These are phyloP conservation scores for Platycnemis pennipes DNA, from an alignment of 2,888 invertebrate genomes.

Conservation along the genomic window DNA sequence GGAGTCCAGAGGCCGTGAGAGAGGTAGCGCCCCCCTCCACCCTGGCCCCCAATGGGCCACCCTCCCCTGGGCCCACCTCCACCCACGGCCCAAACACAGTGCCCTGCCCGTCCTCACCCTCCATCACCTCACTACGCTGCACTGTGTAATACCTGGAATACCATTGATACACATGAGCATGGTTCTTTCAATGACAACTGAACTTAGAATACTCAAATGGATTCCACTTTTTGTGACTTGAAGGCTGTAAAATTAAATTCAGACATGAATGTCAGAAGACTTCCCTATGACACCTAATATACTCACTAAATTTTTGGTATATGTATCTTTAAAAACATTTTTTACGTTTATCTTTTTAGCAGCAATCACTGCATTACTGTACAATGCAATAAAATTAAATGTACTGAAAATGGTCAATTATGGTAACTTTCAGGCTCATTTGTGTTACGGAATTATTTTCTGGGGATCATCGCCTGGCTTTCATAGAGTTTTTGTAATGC, in stretches of 20 bases:
- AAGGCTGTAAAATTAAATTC: background rate
- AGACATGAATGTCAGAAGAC: background rate
- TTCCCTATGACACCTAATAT: background rate
- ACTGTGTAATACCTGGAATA: slow-evolving; percentile 91
- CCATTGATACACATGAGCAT: background rate
- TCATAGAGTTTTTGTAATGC: background rate
- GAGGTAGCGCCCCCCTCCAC: slow-evolving; percentile 93
- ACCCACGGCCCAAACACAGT: slow-evolving; percentile 44
- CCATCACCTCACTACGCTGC: slow-evolving; percentile 82
- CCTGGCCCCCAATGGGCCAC: slow-evolving; percentile 16
- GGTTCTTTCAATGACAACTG: background rate
- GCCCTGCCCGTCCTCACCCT: slow-evolving; percentile 46
- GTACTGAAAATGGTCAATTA: no score
- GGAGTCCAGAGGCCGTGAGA: slow-evolving; percentile 91
- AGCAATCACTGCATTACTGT: no score
- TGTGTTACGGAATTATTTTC: no score
- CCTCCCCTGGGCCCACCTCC: slow-evolving; percentile 87
- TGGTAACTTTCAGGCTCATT: no score
- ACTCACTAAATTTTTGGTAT: background rate
- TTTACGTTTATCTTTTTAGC: no score
- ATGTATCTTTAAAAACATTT: no score
- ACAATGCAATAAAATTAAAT: no score
- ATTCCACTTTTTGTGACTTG: background rate
- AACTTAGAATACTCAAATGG: background rate
- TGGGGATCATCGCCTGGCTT: no score